phyloP scores from a whole-genome alignment of 1,140 invertebrate species.

The Nixonia krombeini region DNA sequence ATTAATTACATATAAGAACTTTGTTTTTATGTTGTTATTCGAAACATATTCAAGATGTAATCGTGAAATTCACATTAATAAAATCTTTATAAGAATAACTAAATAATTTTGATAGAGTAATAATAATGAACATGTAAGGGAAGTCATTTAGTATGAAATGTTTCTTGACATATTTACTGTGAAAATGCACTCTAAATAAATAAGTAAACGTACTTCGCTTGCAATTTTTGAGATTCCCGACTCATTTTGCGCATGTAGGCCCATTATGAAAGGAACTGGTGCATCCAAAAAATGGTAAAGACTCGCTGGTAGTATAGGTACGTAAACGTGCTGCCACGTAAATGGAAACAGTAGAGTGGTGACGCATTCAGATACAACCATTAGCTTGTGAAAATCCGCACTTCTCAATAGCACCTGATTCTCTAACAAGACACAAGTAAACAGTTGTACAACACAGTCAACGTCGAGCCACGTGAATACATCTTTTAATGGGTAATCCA shows the following conservation, averaged over 20 bases:
- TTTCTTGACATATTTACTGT: too few species aligned
- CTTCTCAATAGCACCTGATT: slow-evolving; percentile 97
- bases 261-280: slow-evolving; percentile 99
- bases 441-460: slow-evolving; percentile 92
- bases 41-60: too few species aligned
- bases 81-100: too few species aligned
- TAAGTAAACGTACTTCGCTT: slow-evolving; percentile 74
- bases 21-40: too few species aligned
- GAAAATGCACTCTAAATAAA: too few species aligned
- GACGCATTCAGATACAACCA: slow-evolving; percentile 97
- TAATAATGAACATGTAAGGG: too few species aligned
- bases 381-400: slow-evolving; percentile 93
- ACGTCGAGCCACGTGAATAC: slow-evolving; percentile 90
- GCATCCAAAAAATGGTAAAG: slow-evolving; percentile 98
- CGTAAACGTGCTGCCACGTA: slow-evolving; percentile 98
- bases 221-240: slow-evolving; percentile 75
- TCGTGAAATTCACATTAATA: too few species aligned
- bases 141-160: too few species aligned
- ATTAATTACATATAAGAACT: too few species aligned
- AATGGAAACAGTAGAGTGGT: slow-evolving; percentile 94
- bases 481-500: slow-evolving; percentile 93
- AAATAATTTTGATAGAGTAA: too few species aligned
- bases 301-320: slow-evolving; percentile 96
- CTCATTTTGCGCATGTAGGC: slow-evolving; percentile 76
- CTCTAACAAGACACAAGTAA: slow-evolving; percentile 95